Evolutionary conservation across 2,888 invertebrate genomes (phyloP).

Genomic region (Cheilosia grossa): DNA sequence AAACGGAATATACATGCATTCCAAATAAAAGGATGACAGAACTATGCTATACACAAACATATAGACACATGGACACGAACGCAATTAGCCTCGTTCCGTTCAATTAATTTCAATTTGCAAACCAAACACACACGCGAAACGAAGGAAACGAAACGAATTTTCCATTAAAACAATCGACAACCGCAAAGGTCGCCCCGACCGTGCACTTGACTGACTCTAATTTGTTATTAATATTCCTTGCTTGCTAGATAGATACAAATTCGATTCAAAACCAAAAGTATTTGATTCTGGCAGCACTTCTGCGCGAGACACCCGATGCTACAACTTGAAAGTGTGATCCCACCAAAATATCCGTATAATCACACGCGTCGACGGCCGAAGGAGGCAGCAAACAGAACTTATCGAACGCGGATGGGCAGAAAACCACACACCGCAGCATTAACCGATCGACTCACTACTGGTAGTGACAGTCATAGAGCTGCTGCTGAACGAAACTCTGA

Average conservation of each 20-base stretch:
- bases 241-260: slow-evolving; percentile 3
- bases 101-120: slow-evolving; percentile 59
- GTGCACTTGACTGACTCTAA: slow-evolving; percentile 24
- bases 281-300: slow-evolving; percentile 35
- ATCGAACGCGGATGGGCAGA: slow-evolving; percentile 14
- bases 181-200: slow-evolving; percentile 54
- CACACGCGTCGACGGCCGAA: slow-evolving; percentile 10
- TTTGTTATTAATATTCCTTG: slow-evolving; percentile 2
- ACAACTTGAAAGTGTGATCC: no score
- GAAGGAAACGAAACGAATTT: slow-evolving; percentile 5
- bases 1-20: slow-evolving; percentile 9
- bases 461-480: slow-evolving; percentile 26
- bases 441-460: slow-evolving; percentile 26
- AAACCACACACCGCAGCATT: slow-evolving; percentile 25
- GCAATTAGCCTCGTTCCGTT: slow-evolving; percentile 59
- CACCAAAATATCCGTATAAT: slow-evolving; percentile 39
- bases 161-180: slow-evolving; percentile 10
- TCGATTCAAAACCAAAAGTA: slow-evolving; percentile 13
- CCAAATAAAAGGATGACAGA: slow-evolving; percentile 2
- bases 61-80: not conserved
- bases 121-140: slow-evolving; percentile 21
- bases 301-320: slow-evolving; percentile 44
- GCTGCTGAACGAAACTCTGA: slow-evolving; percentile 37
- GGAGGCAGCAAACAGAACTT: slow-evolving; percentile 15
- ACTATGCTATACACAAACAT: not conserved